These are phyloP conservation scores for Excalfactoria chinensis DNA, from an alignment of 2,113 vertebrate genomes.

Conservation along the genomic window DNA sequence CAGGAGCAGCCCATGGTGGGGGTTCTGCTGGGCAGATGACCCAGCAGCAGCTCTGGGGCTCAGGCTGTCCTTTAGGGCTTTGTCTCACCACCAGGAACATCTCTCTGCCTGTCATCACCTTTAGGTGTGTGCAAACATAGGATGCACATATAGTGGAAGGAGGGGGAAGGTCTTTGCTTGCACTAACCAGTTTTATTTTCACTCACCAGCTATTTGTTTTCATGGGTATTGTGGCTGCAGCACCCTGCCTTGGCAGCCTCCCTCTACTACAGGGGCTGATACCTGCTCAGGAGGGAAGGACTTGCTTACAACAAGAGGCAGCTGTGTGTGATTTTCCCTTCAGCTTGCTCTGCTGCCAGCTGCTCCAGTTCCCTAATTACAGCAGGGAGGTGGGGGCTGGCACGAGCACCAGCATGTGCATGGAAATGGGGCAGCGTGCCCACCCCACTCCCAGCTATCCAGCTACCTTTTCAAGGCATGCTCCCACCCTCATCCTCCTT, in stretches of 20 bases:
- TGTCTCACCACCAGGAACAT: background rate
- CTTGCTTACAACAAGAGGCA: background rate
- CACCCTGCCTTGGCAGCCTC: background rate
- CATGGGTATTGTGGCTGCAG: fast-evolving
- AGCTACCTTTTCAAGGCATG: too few species aligned
- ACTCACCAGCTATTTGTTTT: too few species aligned
- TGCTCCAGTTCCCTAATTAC: conserved; percentile 3
- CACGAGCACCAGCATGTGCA: fast-evolving
- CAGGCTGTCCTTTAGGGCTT: background rate
- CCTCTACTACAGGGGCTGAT: background rate
- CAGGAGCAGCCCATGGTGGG: background rate
- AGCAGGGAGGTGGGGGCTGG: conserved; percentile 8
- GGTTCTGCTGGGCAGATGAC: background rate
- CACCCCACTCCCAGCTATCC: background rate
- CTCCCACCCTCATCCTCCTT: background rate
- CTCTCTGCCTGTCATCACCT: background rate
- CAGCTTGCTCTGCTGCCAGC: background rate
- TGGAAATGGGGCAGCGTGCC: background rate
- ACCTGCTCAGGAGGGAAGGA: background rate
- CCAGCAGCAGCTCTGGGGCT: background rate
- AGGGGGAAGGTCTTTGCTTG: background rate
- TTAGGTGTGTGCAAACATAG: background rate
- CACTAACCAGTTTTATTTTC: background rate
- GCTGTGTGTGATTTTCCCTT: background rate
- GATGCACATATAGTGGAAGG: background rate